Evolutionary conservation across 2,797 vertebrate genomes (phyloP).

Genomic region (Leptoclinus maculatus): DNA sequence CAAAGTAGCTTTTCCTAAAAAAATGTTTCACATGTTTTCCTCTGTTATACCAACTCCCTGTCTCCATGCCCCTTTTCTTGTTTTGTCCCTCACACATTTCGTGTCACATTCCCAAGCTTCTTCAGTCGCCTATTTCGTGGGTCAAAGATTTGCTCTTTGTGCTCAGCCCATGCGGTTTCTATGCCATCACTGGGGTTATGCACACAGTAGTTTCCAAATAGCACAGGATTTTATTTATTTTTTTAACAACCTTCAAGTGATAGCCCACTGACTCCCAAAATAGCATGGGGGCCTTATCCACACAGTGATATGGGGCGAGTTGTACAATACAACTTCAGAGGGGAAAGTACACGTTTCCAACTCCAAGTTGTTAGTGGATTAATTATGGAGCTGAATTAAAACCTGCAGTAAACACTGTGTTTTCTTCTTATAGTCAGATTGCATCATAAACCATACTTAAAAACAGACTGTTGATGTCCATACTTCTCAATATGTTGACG

Average conservation of each 20-base stretch:
- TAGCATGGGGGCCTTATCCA: conserved; percentile 32
- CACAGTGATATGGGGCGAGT: conserved; percentile 15
- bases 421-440: neutral
- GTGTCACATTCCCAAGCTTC: neutral
- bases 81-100: neutral
- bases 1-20: neutral
- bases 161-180: conserved; percentile 8
- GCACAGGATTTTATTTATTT: no score
- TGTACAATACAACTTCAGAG: conserved; percentile 19
- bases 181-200: conserved; percentile 29
- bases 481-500: neutral
- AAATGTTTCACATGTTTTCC: neutral
- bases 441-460: conserved; percentile 3
- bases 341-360: conserved; percentile 13
- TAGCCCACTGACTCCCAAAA: conserved; percentile 52
- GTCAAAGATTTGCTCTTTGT: conserved; percentile 26
- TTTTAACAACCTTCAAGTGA: conserved; percentile 42
- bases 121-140: neutral
- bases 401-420: neutral
- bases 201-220: conserved; percentile 25
- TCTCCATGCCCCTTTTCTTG: neutral
- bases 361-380: neutral
- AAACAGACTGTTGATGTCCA: neutral
- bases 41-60: neutral
- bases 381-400: neutral